Base-by-base conservation (phyloP, 2,113 vertebrate species). In the Platichthys flesus region DNA sequence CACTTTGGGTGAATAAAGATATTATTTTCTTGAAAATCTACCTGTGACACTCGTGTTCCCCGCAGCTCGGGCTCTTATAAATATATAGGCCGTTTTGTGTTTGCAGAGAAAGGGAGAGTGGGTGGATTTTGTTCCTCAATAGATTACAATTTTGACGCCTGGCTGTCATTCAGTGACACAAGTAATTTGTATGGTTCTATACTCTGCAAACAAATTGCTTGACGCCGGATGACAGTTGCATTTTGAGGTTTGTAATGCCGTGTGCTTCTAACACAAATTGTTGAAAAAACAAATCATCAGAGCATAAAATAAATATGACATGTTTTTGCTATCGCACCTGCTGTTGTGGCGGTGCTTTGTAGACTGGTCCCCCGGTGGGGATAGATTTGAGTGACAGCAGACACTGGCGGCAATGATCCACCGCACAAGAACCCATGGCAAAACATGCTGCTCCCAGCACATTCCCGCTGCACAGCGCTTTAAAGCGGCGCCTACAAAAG, bases 341-440 rank as follows among this genome's bases (percentile, higher is more conserved):
- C 81, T 88, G 87, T 84, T 60, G 78, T 79, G 74, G 78, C 54
- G 55, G 64, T 78, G 82, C 87, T 84, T 80, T 86, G 71, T 81
- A 81, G 80, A 67, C 83, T 45, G 71, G 57, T 80, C 69, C 49
- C 85, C 88, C 86, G 35, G 78, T 77, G 87, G 88, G 87, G 84
- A 85, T 74, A 66, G 26, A 64, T 74, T 82, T 91, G 91, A 93
- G 49, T 93, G 92, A 92, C 89, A 91, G 84, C 74, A 82, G 82
- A 92, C 83, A 88, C 81, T 83, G 71, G 81, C 51, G 52, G 88
- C 87, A 78, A 81, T 85, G 85, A 89, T 86, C 84, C 81, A 73
- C 67, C 79, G 66, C 78, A 83, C 83, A 81, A 71, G 78, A 87
- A 85, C 79, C 86, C 76, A 71, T 86, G 88, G 82, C 79, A 84